A percentile compares a stretch with the other conserved stretches of the same genome.
phyloP scores from a whole-genome alignment of 2,113 vertebrate genomes.

The Rhegmatorhina hoffmannsi region DNA sequence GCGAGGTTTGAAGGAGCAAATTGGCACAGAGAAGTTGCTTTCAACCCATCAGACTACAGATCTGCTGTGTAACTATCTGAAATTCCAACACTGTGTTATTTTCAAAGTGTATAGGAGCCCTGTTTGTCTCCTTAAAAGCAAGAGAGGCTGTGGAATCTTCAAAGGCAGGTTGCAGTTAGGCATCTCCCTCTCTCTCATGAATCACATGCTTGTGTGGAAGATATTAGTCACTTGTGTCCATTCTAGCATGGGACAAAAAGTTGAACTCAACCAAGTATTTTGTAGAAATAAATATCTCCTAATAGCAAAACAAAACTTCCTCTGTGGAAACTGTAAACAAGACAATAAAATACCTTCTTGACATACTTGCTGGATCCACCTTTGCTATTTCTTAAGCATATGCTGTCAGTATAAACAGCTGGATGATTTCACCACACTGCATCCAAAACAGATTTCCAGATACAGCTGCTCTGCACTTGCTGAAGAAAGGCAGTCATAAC shows the following conservation, averaged over 20 bases:
- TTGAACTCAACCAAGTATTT: not conserved
- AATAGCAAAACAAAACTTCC: not conserved
- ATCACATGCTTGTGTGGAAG: not conserved
- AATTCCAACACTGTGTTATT: not conserved
- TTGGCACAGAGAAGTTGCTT: not conserved
- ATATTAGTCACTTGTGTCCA: not conserved
- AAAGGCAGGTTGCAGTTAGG: not conserved
- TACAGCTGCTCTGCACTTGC: not conserved
- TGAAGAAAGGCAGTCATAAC: not conserved
- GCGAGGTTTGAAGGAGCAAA: not conserved
- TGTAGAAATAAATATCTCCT: not conserved
- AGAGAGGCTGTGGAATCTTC: not conserved
- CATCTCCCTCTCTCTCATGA: not conserved
- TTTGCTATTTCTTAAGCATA: not conserved
- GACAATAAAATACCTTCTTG: not conserved
- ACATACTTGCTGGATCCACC: not conserved
- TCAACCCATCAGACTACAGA: not conserved
- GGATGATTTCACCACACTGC: not conserved
- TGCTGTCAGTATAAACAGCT: not conserved
- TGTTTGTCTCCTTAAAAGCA: not conserved
- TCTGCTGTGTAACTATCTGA: fast-evolving
- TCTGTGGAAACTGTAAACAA: not conserved
- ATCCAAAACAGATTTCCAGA: not conserved
- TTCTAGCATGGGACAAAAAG: not conserved
- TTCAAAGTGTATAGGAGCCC: not conserved